phyloP scores from a whole-genome alignment of 2,888 invertebrate species.

The Phalangium opilio region DNA sequence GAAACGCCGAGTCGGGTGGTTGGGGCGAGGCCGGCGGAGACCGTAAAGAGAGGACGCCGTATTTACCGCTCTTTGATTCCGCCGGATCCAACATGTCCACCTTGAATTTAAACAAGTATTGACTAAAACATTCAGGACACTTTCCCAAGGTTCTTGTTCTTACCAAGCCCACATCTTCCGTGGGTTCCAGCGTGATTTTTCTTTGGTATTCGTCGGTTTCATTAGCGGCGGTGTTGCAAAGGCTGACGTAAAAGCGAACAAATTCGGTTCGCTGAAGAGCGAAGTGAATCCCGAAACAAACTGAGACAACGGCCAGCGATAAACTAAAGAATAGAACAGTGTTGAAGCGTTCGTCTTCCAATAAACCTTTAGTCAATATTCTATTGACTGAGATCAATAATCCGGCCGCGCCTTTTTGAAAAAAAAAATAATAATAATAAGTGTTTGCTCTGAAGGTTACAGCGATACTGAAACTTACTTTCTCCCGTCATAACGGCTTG shows the following conservation, averaged over 20 bases:
- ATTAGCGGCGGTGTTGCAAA: constrained; percentile 38
- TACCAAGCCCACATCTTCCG: constrained; percentile 66
- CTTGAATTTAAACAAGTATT: no score
- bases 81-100: constrained; percentile 24
- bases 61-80: constrained; percentile 20
- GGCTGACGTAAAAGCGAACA: constrained; percentile 61
- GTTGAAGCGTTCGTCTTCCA: constrained; percentile 59
- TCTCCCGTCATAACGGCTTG: constrained; percentile 92
- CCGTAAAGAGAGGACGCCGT: constrained; percentile 22
- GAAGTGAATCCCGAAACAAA: constrained; percentile 62
- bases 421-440: background rate
- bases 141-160: background rate
- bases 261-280: constrained; percentile 62
- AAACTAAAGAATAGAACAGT: constrained; percentile 73
- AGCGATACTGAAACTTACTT: constrained; percentile 44
- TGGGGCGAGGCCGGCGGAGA: constrained; percentile 18
- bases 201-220: constrained; percentile 30
- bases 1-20: constrained; percentile 9
- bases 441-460: background rate
- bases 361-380: constrained; percentile 61
- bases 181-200: constrained; percentile 64
- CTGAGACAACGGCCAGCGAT: constrained; percentile 55
- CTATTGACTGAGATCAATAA: constrained; percentile 71
- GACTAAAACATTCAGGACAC: no score
- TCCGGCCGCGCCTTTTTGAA: constrained; percentile 56